Evolutionary conservation across 2,888 invertebrate species (phyloP), one percentile per base, ranked within the genome.

Genomic region (Eledona agricola): DNA sequence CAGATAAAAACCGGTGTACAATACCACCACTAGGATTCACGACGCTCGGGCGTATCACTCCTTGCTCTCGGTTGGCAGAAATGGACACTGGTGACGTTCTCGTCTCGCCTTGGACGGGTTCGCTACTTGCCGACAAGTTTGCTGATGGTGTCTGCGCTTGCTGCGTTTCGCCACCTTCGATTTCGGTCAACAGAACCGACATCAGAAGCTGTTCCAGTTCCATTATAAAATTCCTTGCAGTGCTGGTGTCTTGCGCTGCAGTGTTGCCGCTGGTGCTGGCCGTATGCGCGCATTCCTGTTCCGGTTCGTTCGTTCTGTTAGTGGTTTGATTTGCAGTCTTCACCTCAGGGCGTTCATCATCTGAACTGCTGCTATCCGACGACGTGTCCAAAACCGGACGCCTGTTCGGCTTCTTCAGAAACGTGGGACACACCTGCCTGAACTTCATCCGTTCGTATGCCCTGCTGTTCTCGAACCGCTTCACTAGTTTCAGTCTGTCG

Each of bases 331-430:
- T 25, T 25, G 25, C n/a, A 28, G 4, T 42, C 29, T 19, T 42
- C 7, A 29, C 7, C 17, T 42, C 42, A 22, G 10, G 19, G 6
- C 29, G 34, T 28, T 58, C 58, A 23, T 62, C 64, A 6, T 72
- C 72, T 1, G 72, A 71, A 45, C 72, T 73, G 25, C 62, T 66
- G 22, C 66, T 71, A 31, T 71, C 68, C 3, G 71, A 69, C 7
- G 70, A 70, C 6, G 67, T 66, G 28, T 62, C 64, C 5, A 66
- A 19, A 20, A 66, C 43, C 5, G 64, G 64, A 16, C 61, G 49
- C 17, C 66, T 55, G 35, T 53, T 64, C 10, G 62, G 57, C 50
- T 69, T 71, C 15, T 68, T 64, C 17, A 64, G 40, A 40, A 66
- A 63, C 6, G 63, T 62, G 1, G 71, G 69, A 52, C 64, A 67